Evolutionary conservation across 2,888 invertebrate species (phyloP), one percentile per base, ranked within the genome.

Genomic region (Ophion obscuratus): DNA sequence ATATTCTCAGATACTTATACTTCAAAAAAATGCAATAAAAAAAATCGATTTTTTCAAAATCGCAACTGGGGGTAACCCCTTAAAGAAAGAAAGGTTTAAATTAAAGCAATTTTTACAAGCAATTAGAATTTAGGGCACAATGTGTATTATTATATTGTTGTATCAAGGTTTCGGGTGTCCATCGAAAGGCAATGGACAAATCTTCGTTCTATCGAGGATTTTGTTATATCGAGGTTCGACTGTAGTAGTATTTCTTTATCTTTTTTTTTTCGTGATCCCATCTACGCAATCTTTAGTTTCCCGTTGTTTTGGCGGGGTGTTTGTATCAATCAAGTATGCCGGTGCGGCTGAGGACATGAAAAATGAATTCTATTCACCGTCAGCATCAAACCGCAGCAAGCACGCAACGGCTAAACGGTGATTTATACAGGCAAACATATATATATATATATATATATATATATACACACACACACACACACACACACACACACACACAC

Each of bases 381-480:
- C 83, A 62, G 73, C 73, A 57, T 57, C 9, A 78, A 81, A n/a
- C 75, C 70, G 59, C 76, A 24, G 62, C 79, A 86, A 78, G 81
- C 90, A 89, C 91, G 91, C 91, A 89, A 90, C 87, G 88, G 85
- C 88, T 90, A 90, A 90, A 90, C 90, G 89, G 88, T 90, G 91
- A 92, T 92, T 91, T 91, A 90, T 90, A 87, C 61, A 20, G 14
- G 61, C 61, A 24, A 61, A 61, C 86, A 17, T 44, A 11, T 40
- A 7, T 14, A 24, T 20, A 74, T 20, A 2, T 20, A 6, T 61
- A 5, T 61, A 17, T n/a, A 17, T 17, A 20, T 53, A 27, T n/a
- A 24, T 24, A 24, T 1, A 24, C 1, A 24, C 1, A 24, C 24
- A 24, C 1, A 24, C 27, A 10, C 20, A 53, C 31, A 14, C 17